Conservation (phyloP, 2,888 invertebrate genomes). For the Platypus cylindrus region DNA sequence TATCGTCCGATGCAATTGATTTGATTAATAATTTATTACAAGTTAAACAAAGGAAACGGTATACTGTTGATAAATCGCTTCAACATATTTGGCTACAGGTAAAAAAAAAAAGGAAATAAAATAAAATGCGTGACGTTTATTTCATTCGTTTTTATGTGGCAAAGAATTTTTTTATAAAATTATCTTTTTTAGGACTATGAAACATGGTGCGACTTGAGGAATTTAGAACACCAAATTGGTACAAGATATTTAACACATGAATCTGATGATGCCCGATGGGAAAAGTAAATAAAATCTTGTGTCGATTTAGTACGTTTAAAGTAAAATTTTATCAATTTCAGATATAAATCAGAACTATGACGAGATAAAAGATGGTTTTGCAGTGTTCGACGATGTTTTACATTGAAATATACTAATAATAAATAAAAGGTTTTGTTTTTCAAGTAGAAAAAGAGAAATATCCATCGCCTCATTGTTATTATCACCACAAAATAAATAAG, state of each 20-base stretch:
- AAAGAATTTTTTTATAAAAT: no score
- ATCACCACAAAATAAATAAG: no score
- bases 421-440: no score
- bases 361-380: conserved; percentile 40
- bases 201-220: conserved; percentile 89
- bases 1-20: conserved; percentile 90
- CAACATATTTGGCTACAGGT: conserved; percentile 94
- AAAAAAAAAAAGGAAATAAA: conserved; percentile 11
- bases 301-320: background rate
- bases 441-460: no score
- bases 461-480: no score
- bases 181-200: conserved; percentile 43
- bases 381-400: conserved; percentile 34
- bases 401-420: no score
- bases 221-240: conserved; percentile 63
- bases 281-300: conserved; percentile 25
- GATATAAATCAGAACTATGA: conserved; percentile 33
- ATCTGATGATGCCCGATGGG: conserved; percentile 88
- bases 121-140: no score
- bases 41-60: conserved; percentile 90
- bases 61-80: conserved; percentile 91
- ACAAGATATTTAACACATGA: conserved; percentile 81
- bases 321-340: conserved; percentile 3
- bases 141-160: no score
- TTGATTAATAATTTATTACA: conserved; percentile 94